Evolutionary conservation across 2,888 invertebrate species (phyloP).

Genomic region (Oasisia sp.): DNA sequence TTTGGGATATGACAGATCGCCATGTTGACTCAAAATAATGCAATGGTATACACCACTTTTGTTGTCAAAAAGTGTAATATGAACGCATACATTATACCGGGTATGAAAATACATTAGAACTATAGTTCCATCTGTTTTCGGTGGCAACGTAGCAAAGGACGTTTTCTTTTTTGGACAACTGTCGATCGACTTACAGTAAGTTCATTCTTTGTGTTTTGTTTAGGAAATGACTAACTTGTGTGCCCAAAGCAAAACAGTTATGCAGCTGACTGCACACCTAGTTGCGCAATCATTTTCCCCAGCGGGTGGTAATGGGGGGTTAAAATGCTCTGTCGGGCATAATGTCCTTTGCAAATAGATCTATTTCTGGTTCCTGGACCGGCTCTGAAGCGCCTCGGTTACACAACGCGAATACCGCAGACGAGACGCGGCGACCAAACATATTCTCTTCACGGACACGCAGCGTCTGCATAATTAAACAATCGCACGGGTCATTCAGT

Average conservation of each 20-base stretch:
- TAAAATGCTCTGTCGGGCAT: background rate
- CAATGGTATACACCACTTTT: background rate
- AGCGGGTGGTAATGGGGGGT: background rate
- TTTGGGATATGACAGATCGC: background rate
- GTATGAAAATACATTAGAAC: background rate
- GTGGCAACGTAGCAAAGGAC: background rate
- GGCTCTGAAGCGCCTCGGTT: background rate
- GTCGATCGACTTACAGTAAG: background rate
- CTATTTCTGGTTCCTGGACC: background rate
- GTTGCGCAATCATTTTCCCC: background rate
- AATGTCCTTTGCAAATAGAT: background rate
- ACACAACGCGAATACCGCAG: background rate
- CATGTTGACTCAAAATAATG: background rate
- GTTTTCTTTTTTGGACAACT: background rate
- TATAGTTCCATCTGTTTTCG: background rate
- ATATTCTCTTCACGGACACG: background rate
- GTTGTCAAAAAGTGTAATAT: background rate
- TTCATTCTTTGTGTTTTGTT: background rate
- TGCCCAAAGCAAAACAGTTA: background rate
- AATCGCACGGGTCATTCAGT: background rate
- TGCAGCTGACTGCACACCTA: background rate
- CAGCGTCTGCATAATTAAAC: conserved; percentile 11
- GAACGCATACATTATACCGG: background rate
- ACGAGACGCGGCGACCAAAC: background rate
- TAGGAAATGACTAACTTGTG: background rate